A percentile compares a stretch with the other conserved stretches of the same genome.
Conservation (phyloP, 2,888 invertebrate genomes). For the Cecidostiba fungosa region DNA sequence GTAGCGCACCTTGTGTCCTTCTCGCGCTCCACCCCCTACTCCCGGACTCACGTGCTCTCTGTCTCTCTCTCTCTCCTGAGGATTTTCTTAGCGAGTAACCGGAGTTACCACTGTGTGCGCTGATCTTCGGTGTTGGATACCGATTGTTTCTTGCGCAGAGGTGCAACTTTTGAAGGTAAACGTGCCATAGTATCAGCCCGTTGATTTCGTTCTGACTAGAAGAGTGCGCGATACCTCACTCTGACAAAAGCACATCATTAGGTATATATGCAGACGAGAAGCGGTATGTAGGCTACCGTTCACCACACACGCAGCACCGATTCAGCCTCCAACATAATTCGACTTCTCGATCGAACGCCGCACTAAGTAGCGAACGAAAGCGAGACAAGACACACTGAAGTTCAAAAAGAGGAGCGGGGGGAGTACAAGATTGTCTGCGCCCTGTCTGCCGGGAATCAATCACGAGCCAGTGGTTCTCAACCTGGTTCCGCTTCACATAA, state of each 20-base stretch:
- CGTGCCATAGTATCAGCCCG: too few species aligned
- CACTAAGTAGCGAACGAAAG: background rate
- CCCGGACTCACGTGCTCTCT: background rate
- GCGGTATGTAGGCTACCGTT: background rate
- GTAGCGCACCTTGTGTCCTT: slow-evolving; percentile 37
- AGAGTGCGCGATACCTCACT: background rate
- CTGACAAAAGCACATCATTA: background rate
- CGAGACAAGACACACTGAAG: background rate
- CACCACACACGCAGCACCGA: background rate
- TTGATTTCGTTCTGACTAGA: too few species aligned
- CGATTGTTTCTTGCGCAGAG: background rate
- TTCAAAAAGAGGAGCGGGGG: slow-evolving; percentile 51
- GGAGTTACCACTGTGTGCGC: background rate
- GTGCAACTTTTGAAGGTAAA: background rate
- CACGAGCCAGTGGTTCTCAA: slow-evolving; percentile 63
- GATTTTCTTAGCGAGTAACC: background rate
- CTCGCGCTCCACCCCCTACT: slow-evolving; percentile 50
- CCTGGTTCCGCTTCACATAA: background rate
- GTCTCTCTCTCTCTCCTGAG: background rate
- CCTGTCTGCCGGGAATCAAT: slow-evolving; percentile 78
- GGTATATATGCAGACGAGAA: too few species aligned
- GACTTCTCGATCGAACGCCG: background rate
- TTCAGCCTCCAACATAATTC: background rate
- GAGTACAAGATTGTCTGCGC: slow-evolving; percentile 75
- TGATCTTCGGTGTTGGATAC: background rate